Evolutionary conservation across 1,140 invertebrate genomes (phyloP).

Genomic region (Scaptodrosophila lebanonensis): DNA sequence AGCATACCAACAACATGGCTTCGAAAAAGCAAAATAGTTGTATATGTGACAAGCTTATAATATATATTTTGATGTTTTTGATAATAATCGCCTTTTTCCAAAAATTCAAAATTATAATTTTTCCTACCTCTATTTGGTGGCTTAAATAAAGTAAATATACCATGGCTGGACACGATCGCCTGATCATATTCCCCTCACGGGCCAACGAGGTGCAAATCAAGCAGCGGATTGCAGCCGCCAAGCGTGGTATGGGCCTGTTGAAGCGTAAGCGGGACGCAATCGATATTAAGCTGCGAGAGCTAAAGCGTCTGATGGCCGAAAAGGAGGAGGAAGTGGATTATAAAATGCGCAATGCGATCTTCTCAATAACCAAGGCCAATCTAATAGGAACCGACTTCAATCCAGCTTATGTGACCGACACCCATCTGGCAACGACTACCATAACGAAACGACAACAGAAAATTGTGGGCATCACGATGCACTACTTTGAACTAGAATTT

Average conservation of each 20-base stretch:
- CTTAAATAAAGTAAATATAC: too few species aligned
- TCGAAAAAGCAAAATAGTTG: too few species aligned
- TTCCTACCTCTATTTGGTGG: too few species aligned
- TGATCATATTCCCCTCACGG: conserved; percentile 59
- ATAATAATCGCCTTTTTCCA: too few species aligned
- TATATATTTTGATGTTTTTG: too few species aligned
- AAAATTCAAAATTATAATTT: too few species aligned
- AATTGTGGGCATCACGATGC: conserved; percentile 50
- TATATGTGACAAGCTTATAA: too few species aligned
- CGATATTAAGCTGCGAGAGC: conserved; percentile 55
- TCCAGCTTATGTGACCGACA: conserved; percentile 36
- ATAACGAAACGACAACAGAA: conserved; percentile 31
- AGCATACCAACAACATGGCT: too few species aligned
- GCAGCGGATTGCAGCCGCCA: conserved; percentile 40
- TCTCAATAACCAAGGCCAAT: conserved; percentile 63
- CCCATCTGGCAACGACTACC: background rate
- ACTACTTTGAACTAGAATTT: conserved; percentile 40
- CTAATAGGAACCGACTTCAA: conserved; percentile 60
- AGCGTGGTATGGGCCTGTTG: conserved; percentile 47
- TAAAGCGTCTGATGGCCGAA: conserved; percentile 2
- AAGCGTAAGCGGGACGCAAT: conserved; percentile 66
- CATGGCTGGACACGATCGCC: conserved; percentile 43
- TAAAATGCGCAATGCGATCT: conserved; percentile 47
- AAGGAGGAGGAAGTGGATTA: conserved; percentile 28
- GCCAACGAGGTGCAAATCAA: conserved; percentile 63